phyloP scores from a whole-genome alignment of 2,888 invertebrate species.

The Cephus sareptanus region DNA sequence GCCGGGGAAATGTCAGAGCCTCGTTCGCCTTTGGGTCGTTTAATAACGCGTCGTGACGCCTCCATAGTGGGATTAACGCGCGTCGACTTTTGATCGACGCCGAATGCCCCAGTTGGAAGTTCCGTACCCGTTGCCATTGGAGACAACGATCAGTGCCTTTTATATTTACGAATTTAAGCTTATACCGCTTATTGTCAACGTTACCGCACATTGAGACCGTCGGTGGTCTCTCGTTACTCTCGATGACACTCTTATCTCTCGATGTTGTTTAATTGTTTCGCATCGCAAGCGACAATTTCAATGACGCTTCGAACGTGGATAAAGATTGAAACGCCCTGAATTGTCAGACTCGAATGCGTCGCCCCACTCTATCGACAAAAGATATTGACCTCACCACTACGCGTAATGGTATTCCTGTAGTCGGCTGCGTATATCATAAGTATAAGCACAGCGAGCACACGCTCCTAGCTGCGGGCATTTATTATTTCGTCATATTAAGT shows the following conservation, averaged over 20 bases:
- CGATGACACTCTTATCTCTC: background rate
- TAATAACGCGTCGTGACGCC: background rate
- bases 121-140: background rate
- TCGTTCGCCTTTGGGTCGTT: background rate
- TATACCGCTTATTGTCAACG: background rate
- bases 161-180: background rate
- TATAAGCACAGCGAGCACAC: slow-evolving; percentile 12
- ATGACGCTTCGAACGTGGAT: background rate
- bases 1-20: background rate
- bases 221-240: background rate
- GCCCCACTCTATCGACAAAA: slow-evolving; percentile 33
- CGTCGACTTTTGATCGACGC: background rate
- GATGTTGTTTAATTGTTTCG: background rate
- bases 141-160: background rate
- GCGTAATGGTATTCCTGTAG: slow-evolving; percentile 24
- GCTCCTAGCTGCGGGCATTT: slow-evolving; percentile 25
- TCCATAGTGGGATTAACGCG: background rate
- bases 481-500: slow-evolving; percentile 32
- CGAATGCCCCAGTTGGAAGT: background rate
- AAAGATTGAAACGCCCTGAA: background rate
- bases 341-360: slow-evolving; percentile 21
- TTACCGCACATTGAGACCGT: background rate
- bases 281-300: background rate
- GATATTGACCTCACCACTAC: slow-evolving; percentile 39
- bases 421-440: background rate